Conservation (phyloP, 2,113 vertebrate genomes). For the Ifrita kowaldi region DNA sequence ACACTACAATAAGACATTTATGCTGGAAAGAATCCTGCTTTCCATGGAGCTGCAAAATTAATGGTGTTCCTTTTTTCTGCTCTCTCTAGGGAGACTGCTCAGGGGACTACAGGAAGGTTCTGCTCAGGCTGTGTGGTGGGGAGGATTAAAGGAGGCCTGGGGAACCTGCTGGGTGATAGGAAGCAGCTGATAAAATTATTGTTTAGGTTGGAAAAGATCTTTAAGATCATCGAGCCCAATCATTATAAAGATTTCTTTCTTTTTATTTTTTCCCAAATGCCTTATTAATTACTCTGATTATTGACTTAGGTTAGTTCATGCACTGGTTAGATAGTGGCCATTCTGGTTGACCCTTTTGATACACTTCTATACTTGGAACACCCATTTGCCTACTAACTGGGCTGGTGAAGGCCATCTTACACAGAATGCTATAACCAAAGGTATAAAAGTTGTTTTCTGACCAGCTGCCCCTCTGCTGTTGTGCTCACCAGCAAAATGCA, state of each 20-base stretch:
- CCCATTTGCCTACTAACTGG: not conserved
- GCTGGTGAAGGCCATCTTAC: not conserved
- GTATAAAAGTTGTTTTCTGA: not conserved
- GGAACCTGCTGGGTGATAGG: not conserved
- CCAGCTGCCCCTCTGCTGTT: not conserved
- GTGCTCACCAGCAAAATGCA: not conserved
- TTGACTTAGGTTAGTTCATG: not conserved
- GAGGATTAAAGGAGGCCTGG: constrained; percentile 68
- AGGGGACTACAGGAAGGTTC: constrained; percentile 91
- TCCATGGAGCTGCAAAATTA: not conserved
- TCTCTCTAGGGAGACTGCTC: constrained; percentile 88
- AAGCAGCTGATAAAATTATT: not conserved
- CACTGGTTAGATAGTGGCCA: not conserved
- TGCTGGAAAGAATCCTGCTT: not conserved
- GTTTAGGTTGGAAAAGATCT: not conserved
- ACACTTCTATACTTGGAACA: not conserved
- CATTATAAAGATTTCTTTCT: not conserved
- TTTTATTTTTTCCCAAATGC: not conserved
- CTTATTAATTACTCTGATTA: not conserved
- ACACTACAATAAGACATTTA: accelerated
- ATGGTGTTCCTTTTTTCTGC: not conserved
- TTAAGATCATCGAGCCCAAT: not conserved
- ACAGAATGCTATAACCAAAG: not conserved
- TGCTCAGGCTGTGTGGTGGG: constrained; percentile 87
- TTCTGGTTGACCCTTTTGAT: not conserved